Percentiles rank a stretch among this genome's conserved stretches.
Evolutionary conservation across 2,888 invertebrate genomes (phyloP).

Genomic region (Ceratothoa steindachneri): DNA sequence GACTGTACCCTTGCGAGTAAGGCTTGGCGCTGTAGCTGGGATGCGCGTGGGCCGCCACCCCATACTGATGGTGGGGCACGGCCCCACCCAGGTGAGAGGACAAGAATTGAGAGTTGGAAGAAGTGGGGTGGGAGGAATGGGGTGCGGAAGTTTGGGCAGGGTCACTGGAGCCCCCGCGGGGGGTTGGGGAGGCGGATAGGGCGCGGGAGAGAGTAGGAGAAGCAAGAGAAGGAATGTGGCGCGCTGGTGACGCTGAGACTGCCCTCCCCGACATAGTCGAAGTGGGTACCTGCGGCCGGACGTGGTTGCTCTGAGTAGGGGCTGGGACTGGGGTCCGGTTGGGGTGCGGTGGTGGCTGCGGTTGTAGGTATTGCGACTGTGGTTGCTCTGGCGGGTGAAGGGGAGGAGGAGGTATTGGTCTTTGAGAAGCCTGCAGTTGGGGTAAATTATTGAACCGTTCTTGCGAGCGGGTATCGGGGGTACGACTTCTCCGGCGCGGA

Average conservation of each 20-base stretch:
- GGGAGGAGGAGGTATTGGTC: constrained; percentile 7
- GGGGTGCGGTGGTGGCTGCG: background rate
- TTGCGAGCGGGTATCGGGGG: constrained; percentile 34
- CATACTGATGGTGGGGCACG: constrained; percentile 31
- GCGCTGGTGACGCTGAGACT: constrained; percentile 21
- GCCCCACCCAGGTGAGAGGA: background rate
- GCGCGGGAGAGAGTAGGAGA: constrained; percentile 42
- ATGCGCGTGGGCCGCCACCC: constrained; percentile 27
- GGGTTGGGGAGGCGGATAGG: constrained; percentile 36
- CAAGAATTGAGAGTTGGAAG: constrained; percentile 5
- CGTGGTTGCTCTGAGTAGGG: constrained; percentile 17
- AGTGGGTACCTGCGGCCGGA: constrained; percentile 34
- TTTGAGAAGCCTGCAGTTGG: constrained; percentile 18
- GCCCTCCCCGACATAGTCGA: background rate
- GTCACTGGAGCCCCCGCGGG: background rate
- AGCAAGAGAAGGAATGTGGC: constrained; percentile 33
- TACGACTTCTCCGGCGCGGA: constrained; percentile 39
- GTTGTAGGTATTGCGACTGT: constrained; percentile 18
- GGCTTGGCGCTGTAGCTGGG: constrained; percentile 35
- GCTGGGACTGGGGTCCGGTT: background rate
- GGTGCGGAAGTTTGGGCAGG: constrained; percentile 15
- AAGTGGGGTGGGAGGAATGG: constrained; percentile 20
- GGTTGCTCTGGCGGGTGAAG: constrained; percentile 6
- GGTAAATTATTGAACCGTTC: constrained; percentile 28
- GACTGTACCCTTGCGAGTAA: constrained; percentile 34